These are phyloP conservation scores for Bombus confusus DNA, from an alignment of 1,140 invertebrate species.

Conservation along the genomic window DNA sequence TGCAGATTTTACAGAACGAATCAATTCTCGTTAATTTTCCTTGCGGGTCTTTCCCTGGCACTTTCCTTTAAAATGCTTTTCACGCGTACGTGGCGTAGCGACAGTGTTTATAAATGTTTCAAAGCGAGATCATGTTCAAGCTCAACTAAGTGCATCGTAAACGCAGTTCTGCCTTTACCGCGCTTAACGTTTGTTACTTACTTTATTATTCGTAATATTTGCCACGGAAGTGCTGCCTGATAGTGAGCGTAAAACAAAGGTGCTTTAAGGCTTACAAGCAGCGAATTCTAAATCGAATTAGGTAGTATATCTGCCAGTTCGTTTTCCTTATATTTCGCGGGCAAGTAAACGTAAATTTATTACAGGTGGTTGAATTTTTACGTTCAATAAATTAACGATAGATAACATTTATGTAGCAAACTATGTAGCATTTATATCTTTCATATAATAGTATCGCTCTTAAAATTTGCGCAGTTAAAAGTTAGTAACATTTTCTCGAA, in stretches of 20 bases:
- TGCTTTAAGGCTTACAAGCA: background rate
- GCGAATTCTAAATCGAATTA: background rate
- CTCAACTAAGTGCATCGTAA: background rate
- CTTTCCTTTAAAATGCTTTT: background rate
- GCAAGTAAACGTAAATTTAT: background rate
- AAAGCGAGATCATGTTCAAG: background rate
- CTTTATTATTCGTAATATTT: background rate
- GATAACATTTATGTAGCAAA: background rate
- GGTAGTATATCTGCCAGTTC: background rate
- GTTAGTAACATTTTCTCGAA: background rate
- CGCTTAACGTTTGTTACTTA: background rate
- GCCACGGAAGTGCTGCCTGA: background rate
- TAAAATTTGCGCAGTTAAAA: background rate
- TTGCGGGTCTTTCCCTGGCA: background rate
- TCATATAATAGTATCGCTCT: background rate
- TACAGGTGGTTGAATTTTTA: background rate
- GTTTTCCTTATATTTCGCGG: background rate
- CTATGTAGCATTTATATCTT: background rate
- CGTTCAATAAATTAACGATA: background rate
- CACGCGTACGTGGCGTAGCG: background rate
- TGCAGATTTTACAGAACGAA: too few relatives aligned
- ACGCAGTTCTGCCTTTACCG: background rate
- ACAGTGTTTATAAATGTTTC: slow-evolving; percentile 4
- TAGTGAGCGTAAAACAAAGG: background rate
- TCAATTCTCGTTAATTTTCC: background rate